Conservation (phyloP, 2,113 vertebrate species). For the Aptenodytes patagonicus region DNA sequence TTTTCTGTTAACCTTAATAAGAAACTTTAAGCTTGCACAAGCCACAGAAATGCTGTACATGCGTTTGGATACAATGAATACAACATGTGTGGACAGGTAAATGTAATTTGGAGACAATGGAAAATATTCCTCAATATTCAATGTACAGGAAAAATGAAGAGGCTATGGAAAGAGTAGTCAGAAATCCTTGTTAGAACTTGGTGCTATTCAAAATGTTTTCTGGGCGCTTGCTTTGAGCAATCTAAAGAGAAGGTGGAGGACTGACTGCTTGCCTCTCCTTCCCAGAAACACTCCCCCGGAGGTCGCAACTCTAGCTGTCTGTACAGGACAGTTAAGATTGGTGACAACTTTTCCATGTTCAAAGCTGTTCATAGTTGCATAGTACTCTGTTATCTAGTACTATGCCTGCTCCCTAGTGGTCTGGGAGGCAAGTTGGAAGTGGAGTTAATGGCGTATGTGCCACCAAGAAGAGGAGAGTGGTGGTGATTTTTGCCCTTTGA, state of each 20-base stretch:
- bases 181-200: neutral
- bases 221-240: neutral
- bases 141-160: neutral
- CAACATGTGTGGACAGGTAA: conserved; percentile 91
- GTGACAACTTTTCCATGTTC: fast-evolving
- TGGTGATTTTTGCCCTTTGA: neutral
- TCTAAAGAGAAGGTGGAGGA: neutral
- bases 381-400: neutral
- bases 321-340: neutral
- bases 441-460: neutral
- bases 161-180: neutral
- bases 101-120: neutral
- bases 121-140: neutral
- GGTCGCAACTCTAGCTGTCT: neutral
- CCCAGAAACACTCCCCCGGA: fast-evolving
- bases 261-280: neutral
- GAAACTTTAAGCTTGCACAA: conserved; percentile 87
- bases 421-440: neutral
- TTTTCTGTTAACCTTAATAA: conserved; percentile 73
- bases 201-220: neutral
- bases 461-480: neutral
- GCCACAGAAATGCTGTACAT: conserved; percentile 98
- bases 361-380: fast-evolving
- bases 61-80: conserved; percentile 97
- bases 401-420: neutral